phyloP scores from a whole-genome alignment of 2,113 vertebrate species.

The Bufo bufo region DNA sequence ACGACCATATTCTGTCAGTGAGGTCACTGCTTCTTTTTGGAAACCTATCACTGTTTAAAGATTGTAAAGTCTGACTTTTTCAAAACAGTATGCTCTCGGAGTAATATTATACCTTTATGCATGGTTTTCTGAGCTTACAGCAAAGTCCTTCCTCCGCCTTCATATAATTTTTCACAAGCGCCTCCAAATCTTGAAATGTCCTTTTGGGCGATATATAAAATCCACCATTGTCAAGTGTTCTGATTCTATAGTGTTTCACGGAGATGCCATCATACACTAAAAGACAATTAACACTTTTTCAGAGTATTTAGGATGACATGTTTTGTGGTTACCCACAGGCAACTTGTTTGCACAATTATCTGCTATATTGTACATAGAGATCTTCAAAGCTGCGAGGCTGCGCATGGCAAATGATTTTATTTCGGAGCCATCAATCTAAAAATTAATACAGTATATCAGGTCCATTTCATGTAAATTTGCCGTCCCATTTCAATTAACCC shows the following conservation, averaged over 20 bases:
- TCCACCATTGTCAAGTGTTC: constrained; percentile 70
- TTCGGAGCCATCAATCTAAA: neutral
- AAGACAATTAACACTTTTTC: constrained; percentile 39
- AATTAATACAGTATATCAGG: neutral
- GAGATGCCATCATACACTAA: constrained; percentile 79
- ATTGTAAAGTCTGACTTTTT: neutral
- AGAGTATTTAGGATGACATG: neutral
- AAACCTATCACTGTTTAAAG: neutral
- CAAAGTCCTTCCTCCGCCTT: constrained; percentile 80
- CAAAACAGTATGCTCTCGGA: neutral
- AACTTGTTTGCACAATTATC: neutral
- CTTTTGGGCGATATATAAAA: constrained; percentile 75
- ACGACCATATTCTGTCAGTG: too few relatives aligned
- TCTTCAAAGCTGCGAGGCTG: neutral
- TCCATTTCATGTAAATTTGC: neutral
- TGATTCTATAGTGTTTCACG: constrained; percentile 92
- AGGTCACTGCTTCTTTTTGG: too few relatives aligned
- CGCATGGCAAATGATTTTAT: neutral
- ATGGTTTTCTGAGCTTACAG: constrained; percentile 78
- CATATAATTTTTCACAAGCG: constrained; percentile 82
- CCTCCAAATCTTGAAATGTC: constrained; percentile 76
- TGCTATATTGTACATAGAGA: neutral
- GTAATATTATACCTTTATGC: constrained; percentile 80
- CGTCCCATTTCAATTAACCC: neutral
- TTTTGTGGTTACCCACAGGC: neutral